Percentiles rank a stretch among this genome's conserved stretches.
Evolutionary conservation across 2,888 invertebrate species (phyloP).

Genomic region (Heliconius charithonia): DNA sequence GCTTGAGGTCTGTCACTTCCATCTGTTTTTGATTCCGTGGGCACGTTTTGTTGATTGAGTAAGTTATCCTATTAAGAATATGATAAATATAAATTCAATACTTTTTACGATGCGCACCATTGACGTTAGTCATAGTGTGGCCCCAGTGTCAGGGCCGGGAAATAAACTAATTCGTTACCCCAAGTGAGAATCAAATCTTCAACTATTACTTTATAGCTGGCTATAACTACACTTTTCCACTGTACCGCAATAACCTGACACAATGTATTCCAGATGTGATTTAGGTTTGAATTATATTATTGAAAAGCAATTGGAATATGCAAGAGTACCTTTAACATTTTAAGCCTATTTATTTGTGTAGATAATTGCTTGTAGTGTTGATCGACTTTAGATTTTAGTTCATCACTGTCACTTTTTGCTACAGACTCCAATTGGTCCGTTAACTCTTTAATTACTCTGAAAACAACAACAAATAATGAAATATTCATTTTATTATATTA

Average conservation of each 20-base stretch:
- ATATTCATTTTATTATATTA: not conserved
- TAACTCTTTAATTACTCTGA: slow-evolving; percentile 80
- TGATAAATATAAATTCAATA: no score
- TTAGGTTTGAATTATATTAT: not conserved
- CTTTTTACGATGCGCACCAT: no score
- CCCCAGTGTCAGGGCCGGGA: no score
- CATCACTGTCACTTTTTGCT: slow-evolving; percentile 65
- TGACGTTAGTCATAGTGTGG: no score
- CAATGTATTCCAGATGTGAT: no score
- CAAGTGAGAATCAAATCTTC: no score
- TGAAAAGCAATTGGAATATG: not conserved
- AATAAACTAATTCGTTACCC: no score
- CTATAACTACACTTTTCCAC: no score
- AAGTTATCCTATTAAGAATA: slow-evolving; percentile 64
- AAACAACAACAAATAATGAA: slow-evolving; percentile 49
- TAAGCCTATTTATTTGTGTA: slow-evolving; percentile 86
- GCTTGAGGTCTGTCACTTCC: slow-evolving; percentile 67
- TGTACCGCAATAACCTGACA: no score
- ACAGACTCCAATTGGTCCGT: slow-evolving; percentile 63
- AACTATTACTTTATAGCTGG: no score
- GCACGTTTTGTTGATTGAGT: slow-evolving; percentile 51
- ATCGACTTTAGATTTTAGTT: slow-evolving; percentile 82
- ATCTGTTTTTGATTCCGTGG: slow-evolving; percentile 54
- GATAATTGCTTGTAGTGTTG: slow-evolving; percentile 86
- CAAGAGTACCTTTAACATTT: slow-evolving; percentile 83